Percentiles rank a stretch among this genome's conserved stretches.
phyloP scores from a whole-genome alignment of 2,888 invertebrate species.

The Resseliella maxima region DNA sequence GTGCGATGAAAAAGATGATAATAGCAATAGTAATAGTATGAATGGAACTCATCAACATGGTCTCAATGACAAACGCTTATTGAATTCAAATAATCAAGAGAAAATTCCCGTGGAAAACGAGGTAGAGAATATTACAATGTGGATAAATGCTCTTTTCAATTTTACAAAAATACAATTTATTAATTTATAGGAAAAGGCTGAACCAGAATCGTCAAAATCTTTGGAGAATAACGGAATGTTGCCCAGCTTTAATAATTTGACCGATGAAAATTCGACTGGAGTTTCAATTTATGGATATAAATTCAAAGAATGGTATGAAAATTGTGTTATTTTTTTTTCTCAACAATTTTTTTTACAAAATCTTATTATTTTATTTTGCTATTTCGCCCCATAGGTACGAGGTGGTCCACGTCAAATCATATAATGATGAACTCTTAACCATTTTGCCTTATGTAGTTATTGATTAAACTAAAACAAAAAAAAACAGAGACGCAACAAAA shows the following conservation, averaged over 20 bases:
- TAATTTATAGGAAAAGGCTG: background rate
- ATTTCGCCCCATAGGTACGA: too few relatives aligned
- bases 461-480: constrained; percentile 73
- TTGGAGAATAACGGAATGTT: constrained; percentile 59
- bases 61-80: background rate
- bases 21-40: background rate
- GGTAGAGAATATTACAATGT: background rate
- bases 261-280: constrained; percentile 54
- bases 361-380: too few relatives aligned
- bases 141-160: too few relatives aligned
- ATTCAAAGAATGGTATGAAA: constrained; percentile 95
- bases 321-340: too few relatives aligned
- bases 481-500: background rate
- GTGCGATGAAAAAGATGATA: background rate
- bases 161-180: too few relatives aligned
- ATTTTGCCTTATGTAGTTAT: constrained; percentile 97
- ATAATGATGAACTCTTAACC: constrained; percentile 82
- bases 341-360: too few relatives aligned
- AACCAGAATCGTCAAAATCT: background rate
- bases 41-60: background rate
- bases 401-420: constrained; percentile 79
- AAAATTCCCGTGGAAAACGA: background rate
- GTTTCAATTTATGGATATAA: constrained; percentile 60
- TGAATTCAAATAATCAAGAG: background rate
- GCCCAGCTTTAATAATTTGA: constrained; percentile 60